These are phyloP conservation scores for Graphium colonna DNA, from an alignment of 2,888 invertebrate species.

Conservation along the genomic window DNA sequence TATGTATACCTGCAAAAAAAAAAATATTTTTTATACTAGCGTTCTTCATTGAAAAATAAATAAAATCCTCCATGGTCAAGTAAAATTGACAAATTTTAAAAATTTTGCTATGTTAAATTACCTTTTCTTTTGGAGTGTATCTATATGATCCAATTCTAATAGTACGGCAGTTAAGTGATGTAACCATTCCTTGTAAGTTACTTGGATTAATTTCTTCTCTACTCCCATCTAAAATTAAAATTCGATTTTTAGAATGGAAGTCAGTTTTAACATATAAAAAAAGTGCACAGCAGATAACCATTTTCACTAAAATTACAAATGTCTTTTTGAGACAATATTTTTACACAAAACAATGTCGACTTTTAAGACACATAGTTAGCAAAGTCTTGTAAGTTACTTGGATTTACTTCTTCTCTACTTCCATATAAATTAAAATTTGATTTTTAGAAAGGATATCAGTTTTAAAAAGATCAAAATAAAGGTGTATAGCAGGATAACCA, in stretches of 20 bases:
- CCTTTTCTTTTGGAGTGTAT: constrained; percentile 86
- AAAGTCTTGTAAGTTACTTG: constrained; percentile 59
- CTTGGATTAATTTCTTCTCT: constrained; percentile 73
- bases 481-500: too few species aligned
- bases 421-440: constrained; percentile 61
- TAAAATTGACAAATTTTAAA: too few species aligned
- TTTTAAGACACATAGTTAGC: too few species aligned
- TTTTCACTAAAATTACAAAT: too few species aligned
- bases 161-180: constrained; percentile 85
- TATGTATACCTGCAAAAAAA: constrained; percentile 72
- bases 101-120: constrained; percentile 55
- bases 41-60: background rate
- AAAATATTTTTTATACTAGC: too few species aligned
- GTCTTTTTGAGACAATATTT: too few species aligned
- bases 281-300: too few species aligned
- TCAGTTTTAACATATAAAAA: too few species aligned
- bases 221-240: constrained; percentile 70
- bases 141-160: constrained; percentile 92
- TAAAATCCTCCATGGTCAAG: too few species aligned
- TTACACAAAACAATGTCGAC: too few species aligned
- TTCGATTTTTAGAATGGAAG: constrained; percentile 16
- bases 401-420: constrained; percentile 74
- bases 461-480: too few species aligned
- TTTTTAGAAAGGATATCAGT: too few species aligned
- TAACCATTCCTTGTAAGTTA: constrained; percentile 65